Conservation (phyloP, 1,140 invertebrate genomes). For the Monochamus saltuarius region DNA sequence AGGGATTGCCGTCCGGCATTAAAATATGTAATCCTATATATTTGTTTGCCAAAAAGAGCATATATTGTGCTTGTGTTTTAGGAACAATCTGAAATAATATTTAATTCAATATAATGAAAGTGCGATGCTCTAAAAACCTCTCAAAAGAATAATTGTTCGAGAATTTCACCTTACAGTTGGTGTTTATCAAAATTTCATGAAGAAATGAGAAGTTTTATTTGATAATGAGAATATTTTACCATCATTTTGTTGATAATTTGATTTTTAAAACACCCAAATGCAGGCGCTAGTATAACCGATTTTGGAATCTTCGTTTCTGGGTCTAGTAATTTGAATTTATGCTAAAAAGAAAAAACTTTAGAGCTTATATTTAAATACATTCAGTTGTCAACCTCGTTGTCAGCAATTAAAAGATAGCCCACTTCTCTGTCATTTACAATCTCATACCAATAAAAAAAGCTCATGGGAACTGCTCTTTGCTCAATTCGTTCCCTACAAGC, state of each 20-base stretch:
- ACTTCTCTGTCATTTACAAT: slow-evolving; percentile 30
- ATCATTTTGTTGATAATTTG: slow-evolving; percentile 58
- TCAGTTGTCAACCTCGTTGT: slow-evolving; percentile 35
- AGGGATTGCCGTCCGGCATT: slow-evolving; percentile 73
- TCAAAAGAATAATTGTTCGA: no score
- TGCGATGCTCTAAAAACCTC: no score
- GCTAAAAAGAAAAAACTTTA: slow-evolving; percentile 51
- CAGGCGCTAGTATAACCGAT: slow-evolving; percentile 65
- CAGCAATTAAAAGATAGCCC: slow-evolving; percentile 38
- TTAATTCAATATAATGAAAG: no score
- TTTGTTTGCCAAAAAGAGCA: slow-evolving; percentile 64
- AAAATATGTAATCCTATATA: slow-evolving; percentile 68
- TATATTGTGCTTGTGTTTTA: slow-evolving; percentile 51
- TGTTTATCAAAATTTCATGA: no score
- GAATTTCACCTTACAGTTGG: no score
- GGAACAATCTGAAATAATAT: slow-evolving; percentile 42
- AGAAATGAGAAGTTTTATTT: no score
- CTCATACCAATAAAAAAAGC: slow-evolving; percentile 52
- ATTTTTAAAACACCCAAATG: slow-evolving; percentile 55
- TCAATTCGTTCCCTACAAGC: slow-evolving; percentile 58
- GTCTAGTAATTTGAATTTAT: slow-evolving; percentile 69
- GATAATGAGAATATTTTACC: slow-evolving; percentile 49
- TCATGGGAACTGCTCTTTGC: slow-evolving; percentile 61
- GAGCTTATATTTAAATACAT: no score
- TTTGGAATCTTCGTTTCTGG: slow-evolving; percentile 62